These are phyloP conservation scores for Mormyrus proboscirostris DNA, from an alignment of 2,797 vertebrate genomes.

Conservation along the genomic window DNA sequence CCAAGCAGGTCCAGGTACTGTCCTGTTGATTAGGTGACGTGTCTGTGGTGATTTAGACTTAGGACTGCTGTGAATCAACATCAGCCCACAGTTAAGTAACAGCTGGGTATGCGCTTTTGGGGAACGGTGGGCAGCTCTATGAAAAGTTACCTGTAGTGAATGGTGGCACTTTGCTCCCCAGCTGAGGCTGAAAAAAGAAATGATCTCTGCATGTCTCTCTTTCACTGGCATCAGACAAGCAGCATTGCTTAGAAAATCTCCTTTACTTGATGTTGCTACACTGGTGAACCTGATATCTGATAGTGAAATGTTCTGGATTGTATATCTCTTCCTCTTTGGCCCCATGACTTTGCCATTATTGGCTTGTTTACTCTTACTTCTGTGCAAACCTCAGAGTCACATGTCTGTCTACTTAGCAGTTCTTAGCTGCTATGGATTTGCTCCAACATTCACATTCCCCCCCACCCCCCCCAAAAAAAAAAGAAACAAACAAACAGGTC, in stretches of 20 bases:
- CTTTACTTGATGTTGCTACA: neutral
- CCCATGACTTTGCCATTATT: neutral
- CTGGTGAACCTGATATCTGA: neutral
- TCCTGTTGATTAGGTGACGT: constrained; percentile 47
- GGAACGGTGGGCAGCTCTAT: neutral
- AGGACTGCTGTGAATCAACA: constrained; percentile 30
- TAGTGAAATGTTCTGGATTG: neutral
- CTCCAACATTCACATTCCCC: neutral
- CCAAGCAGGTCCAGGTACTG: neutral
- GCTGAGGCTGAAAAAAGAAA: neutral
- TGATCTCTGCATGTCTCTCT: neutral
- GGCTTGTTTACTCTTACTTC: neutral
- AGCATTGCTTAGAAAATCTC: neutral
- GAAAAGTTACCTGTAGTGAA: neutral
- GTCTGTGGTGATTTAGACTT: constrained; percentile 53
- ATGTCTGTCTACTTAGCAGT: neutral
- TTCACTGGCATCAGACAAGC: neutral
- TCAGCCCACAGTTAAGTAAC: constrained; percentile 13
- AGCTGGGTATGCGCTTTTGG: neutral
- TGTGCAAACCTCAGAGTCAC: constrained; percentile 10
- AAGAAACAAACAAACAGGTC: neutral
- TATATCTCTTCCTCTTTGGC: neutral
- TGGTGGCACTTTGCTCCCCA: neutral
- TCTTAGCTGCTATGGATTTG: neutral
- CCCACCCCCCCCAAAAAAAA: neutral